Percentiles rank a stretch among this genome's conserved stretches.
Conservation (phyloP, 2,797 vertebrate genomes). For the Coendou prehensilis region DNA sequence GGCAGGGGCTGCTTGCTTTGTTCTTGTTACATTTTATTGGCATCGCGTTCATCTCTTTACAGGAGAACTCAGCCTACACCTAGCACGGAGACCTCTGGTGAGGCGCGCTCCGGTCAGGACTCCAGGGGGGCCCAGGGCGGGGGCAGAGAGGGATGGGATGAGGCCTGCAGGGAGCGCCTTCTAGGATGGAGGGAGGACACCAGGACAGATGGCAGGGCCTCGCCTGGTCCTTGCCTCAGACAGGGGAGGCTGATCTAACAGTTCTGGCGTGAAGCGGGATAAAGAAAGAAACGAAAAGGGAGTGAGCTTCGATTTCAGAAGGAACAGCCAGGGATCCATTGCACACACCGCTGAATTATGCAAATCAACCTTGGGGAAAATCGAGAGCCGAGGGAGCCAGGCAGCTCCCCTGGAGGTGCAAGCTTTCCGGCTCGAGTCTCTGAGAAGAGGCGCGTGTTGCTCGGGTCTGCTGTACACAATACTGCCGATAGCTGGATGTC, state of each 20-base stretch:
- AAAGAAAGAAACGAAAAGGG: constrained; percentile 56
- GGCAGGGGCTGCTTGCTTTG: constrained; percentile 85
- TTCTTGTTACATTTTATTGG: constrained; percentile 93
- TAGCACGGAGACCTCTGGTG: constrained; percentile 88
- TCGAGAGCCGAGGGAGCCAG: constrained; percentile 87
- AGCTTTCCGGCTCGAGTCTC: constrained; percentile 87
- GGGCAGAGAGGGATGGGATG: background rate
- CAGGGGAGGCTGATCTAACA: constrained; percentile 80
- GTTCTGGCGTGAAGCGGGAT: constrained; percentile 67
- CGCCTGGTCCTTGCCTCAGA: constrained; percentile 69
- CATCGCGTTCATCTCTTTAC: constrained; percentile 92
- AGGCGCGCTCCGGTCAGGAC: background rate
- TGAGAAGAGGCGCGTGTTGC: constrained; percentile 85
- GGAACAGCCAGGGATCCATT: constrained; percentile 88
- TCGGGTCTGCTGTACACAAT: constrained; percentile 89
- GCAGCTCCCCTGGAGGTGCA: constrained; percentile 84
- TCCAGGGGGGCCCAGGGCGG: background rate
- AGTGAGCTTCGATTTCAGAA: constrained; percentile 86
- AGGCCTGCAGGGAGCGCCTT: constrained; percentile 84
- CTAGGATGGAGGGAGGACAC: constrained; percentile 83
- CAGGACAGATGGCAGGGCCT: constrained; percentile 11
- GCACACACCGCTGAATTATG: constrained; percentile 87
- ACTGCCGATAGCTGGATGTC: constrained; percentile 88
- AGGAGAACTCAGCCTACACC: constrained; percentile 91
- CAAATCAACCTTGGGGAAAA: constrained; percentile 86